These are phyloP conservation scores for Gisinianus flammeolus DNA, from an alignment of 2,888 invertebrate genomes.

Conservation along the genomic window DNA sequence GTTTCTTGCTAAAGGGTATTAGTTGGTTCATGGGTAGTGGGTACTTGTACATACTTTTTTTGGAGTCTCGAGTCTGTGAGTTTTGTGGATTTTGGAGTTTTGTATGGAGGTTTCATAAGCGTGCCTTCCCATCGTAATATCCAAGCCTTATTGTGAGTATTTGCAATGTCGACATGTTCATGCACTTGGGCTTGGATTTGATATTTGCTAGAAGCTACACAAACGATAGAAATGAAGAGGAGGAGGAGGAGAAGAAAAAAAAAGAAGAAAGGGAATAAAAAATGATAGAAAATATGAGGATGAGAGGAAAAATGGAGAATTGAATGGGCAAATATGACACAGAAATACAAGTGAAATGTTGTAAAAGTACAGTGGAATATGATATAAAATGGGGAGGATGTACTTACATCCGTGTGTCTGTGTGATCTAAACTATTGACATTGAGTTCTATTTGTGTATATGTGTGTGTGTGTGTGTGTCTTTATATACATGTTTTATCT, in stretches of 20 bases:
- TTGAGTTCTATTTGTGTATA: too few species aligned
- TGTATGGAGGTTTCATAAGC: neutral
- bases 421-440: too few species aligned
- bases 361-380: too few species aligned
- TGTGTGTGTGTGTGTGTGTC: too few species aligned
- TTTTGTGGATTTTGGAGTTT: neutral
- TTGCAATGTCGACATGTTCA: too few species aligned
- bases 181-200: too few species aligned
- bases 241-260: neutral
- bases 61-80: too few species aligned
- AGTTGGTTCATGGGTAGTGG: neutral
- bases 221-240: slow-evolving; percentile 1
- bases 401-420: too few species aligned
- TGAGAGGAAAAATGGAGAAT: neutral
- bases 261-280: neutral
- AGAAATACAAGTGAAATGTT: neutral
- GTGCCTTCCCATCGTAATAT: neutral
- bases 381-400: too few species aligned
- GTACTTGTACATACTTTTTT: neutral
- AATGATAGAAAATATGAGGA: neutral
- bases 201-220: neutral
- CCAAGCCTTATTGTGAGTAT: neutral
- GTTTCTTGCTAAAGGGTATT: slow-evolving; percentile 1
- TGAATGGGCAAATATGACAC: neutral
- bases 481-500: neutral